These are phyloP conservation scores for Troides oblongomaculatus DNA, from an alignment of 2,888 invertebrate species.

Conservation along the genomic window DNA sequence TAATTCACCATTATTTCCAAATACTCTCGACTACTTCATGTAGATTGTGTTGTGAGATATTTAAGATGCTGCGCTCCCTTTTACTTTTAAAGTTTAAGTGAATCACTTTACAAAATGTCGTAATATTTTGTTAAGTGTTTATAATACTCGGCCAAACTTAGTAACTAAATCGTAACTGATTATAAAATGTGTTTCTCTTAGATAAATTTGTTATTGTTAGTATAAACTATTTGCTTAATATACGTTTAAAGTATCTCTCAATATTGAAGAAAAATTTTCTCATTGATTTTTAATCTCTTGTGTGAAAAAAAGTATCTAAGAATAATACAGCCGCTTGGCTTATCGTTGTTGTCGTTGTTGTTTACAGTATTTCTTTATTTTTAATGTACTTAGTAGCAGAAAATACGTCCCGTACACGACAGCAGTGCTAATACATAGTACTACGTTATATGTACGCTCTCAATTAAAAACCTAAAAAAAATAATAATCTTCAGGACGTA, in stretches of 20 bases:
- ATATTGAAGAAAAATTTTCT: background rate
- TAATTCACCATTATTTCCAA: slow-evolving; percentile 8
- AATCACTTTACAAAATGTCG: slow-evolving; percentile 1
- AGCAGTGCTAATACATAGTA: background rate
- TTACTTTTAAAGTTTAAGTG: slow-evolving; percentile 13
- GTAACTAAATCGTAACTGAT: slow-evolving; percentile 7
- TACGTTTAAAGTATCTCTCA: background rate
- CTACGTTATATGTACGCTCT: background rate
- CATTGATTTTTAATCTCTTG: background rate
- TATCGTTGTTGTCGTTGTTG: slow-evolving; percentile 2
- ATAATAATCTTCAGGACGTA: slow-evolving; percentile 11
- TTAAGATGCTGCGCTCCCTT: slow-evolving; percentile 12
- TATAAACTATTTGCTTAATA: background rate
- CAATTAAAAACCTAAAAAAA: slow-evolving; percentile 6
- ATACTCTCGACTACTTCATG: slow-evolving; percentile 15
- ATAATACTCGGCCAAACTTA: background rate
- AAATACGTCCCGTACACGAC: slow-evolving; percentile 2
- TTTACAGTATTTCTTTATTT: slow-evolving; percentile 10
- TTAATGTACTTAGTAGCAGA: slow-evolving; percentile 28
- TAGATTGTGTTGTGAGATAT: slow-evolving; percentile 25
- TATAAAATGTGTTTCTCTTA: slow-evolving; percentile 5
- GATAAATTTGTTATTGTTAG: background rate
- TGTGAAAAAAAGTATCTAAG: background rate
- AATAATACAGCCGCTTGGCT: background rate
- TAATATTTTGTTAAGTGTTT: slow-evolving; percentile 13